phyloP scores from a whole-genome alignment of 2,888 invertebrate species.

The Aelia acuminata region DNA sequence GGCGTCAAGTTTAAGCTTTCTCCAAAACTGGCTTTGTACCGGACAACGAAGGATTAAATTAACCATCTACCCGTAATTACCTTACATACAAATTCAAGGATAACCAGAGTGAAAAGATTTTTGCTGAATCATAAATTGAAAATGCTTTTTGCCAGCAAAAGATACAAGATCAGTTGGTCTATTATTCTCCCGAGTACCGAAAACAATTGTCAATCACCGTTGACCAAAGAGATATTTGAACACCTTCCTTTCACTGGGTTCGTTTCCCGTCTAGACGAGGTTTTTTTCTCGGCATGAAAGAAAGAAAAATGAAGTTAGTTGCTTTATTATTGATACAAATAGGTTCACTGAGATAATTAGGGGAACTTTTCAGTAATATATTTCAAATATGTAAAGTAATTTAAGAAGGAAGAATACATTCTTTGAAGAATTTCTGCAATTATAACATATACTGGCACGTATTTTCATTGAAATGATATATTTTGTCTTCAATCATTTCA shows the following conservation, averaged over 20 bases:
- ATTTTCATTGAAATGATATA: no score
- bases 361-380: no score
- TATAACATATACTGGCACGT: no score
- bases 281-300: not conserved
- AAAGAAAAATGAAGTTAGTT: not conserved
- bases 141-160: not conserved
- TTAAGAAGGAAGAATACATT: no score
- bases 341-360: no score
- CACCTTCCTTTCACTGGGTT: not conserved
- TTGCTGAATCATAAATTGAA: not conserved
- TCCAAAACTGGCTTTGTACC: not conserved
- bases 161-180: not conserved
- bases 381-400: no score
- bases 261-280: not conserved
- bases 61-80: not conserved
- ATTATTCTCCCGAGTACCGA: not conserved
- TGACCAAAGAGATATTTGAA: not conserved
- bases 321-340: no score
- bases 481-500: no score
- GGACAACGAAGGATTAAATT: not conserved
- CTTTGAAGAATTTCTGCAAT: no score
- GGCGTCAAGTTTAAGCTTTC: constrained; percentile 19
- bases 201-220: not conserved
- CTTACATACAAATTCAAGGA: not conserved
- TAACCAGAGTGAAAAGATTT: not conserved